Evolutionary conservation across 2,797 vertebrate genomes (phyloP), one percentile per base, ranked within the genome.

Genomic region (Anabacerthia variegaticeps): DNA sequence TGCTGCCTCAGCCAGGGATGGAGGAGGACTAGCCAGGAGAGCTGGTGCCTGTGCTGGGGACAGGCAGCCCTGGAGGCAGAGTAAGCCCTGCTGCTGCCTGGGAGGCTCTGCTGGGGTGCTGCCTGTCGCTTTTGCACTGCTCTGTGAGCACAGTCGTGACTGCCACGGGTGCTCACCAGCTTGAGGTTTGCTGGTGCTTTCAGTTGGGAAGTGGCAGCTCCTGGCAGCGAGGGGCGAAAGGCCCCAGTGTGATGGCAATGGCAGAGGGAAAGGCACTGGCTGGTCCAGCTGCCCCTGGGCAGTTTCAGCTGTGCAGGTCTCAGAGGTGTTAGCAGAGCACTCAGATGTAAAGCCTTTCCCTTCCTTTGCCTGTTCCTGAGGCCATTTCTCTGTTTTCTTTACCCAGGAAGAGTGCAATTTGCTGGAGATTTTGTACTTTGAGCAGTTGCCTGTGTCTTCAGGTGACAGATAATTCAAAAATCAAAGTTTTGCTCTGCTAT

Each of bases 1-100:
- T 84, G 75, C 79, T 81, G 74, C 68, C 88, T 89, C 67, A 96
- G 93, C 80, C 92, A 75, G 76, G 80, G 63, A 44, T 23, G 77
- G 67, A 93, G 83, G 48, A 61, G 80, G n/a, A 71, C 28, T 63
- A 86, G 82, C 20, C 27, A 61, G 67, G 67, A 61, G 52, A 54
- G 18, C 69, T 84, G 75, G 43, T 0, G 5, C 41, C 49, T 67
- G 49, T 20, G 3, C 2, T 2, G 1, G 5, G 65, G 37, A 27
- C 3, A 27, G 39, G 62, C 78, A 89, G 72, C 73, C 7, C 88
- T 41, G 59, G 41, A 65, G 72, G 75, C 55, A 62, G 8, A 51
- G 54, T 6, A 9, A 86, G 55, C 52, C 58, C 80, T 86, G 65
- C 44, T 39, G 62, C 56, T 5, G 3, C 76, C 59, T 13, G 21